Evolutionary conservation across 2,113 vertebrate species (phyloP).

Genomic region (Anser cygnoides): DNA sequence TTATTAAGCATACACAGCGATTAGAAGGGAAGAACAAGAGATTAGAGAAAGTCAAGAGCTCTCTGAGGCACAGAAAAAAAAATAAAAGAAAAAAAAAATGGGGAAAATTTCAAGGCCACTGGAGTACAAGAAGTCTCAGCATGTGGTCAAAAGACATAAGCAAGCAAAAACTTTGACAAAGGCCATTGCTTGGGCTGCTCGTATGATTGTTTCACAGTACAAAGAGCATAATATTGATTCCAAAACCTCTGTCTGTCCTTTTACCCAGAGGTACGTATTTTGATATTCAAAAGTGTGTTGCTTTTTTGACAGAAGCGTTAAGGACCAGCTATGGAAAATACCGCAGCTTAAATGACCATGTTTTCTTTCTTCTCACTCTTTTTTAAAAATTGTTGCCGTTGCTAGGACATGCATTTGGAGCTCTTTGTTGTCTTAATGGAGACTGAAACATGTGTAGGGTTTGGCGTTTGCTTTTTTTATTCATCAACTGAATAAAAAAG

Average conservation of each 20-base stretch:
- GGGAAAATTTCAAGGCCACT: conserved; percentile 44
- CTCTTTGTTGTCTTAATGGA: conserved; percentile 80
- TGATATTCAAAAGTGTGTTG: not conserved
- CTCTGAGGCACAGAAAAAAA: not conserved
- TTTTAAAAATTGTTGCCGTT: conserved; percentile 10
- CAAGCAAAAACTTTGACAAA: conserved; percentile 40
- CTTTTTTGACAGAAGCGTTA: not conserved
- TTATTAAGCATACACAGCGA: not conserved
- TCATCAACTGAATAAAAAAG: conserved; percentile 72
- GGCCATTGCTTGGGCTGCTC: not conserved
- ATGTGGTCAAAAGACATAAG: not conserved
- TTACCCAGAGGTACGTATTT: not conserved
- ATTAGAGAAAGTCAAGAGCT: conserved; percentile 38
- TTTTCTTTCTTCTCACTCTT: conserved; percentile 17
- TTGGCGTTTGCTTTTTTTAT: conserved; percentile 75
- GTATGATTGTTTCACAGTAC: not conserved
- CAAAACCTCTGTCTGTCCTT: conserved; percentile 22
- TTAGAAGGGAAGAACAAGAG: conserved; percentile 39
- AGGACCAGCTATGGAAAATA: conserved; percentile 17
- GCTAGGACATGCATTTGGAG: conserved; percentile 51
- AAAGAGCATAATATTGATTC: conserved; percentile 24
- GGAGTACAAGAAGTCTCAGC: conserved; percentile 41
- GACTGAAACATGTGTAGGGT: conserved; percentile 67
- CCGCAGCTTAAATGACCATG: conserved; percentile 9
- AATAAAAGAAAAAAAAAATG: not conserved